Evolutionary conservation across 1,140 invertebrate genomes (phyloP).

Genomic region (Hypsibius dujardini): DNA sequence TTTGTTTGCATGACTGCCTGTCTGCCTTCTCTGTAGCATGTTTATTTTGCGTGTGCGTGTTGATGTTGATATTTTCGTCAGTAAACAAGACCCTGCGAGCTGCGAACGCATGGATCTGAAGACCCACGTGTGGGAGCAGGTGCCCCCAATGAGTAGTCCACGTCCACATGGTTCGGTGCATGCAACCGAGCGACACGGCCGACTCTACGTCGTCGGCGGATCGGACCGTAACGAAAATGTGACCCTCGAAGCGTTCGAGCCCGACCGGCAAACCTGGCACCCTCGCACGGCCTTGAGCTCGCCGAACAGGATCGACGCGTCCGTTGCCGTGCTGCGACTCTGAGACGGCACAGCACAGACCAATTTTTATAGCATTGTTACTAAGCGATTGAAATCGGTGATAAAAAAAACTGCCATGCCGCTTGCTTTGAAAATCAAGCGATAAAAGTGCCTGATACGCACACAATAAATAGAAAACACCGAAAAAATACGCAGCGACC

Average conservation of each 20-base stretch:
- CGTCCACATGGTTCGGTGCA: neutral
- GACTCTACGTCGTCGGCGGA: conserved; percentile 63
- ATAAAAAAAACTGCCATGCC: no score
- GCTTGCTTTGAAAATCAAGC: no score
- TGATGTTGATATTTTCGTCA: conserved; percentile 5
- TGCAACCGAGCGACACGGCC: conserved; percentile 36
- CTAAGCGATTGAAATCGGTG: no score
- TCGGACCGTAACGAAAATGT: conserved; percentile 59
- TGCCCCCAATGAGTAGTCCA: neutral
- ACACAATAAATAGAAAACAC: no score
- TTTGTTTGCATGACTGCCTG: no score
- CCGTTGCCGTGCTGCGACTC: no score
- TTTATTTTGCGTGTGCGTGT: no score
- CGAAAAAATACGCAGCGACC: no score
- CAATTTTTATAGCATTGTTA: no score
- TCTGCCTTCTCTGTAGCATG: no score
- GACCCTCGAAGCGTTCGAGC: conserved; percentile 60
- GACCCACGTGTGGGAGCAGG: neutral
- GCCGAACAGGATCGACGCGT: neutral
- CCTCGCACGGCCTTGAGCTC: conserved; percentile 49
- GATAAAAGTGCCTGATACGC: no score
- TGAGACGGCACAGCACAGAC: no score
- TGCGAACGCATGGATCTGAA: neutral
- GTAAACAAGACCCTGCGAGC: neutral
- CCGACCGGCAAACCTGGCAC: conserved; percentile 50